Conservation (phyloP, 2,888 invertebrate genomes). For the Phaedon cochleariae region DNA sequence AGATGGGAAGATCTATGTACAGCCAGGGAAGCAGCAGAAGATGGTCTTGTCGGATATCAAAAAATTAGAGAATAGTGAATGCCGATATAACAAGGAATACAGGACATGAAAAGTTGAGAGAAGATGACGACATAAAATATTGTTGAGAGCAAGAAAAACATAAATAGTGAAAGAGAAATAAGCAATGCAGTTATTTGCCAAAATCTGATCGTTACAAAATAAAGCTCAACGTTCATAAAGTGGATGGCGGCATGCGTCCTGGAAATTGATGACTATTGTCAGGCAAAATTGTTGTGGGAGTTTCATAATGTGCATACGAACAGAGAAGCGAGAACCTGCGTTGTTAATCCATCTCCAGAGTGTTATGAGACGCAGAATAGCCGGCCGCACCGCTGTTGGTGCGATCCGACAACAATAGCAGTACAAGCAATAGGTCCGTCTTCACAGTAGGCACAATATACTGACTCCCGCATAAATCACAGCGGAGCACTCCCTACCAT, state of each 20-base stretch:
- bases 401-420: neutral
- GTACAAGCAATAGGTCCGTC: neutral
- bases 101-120: too few species aligned
- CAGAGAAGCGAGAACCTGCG: neutral
- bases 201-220: too few species aligned
- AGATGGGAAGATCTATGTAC: too few species aligned
- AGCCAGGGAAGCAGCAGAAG: too few species aligned
- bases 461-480: neutral
- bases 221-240: too few species aligned
- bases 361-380: neutral
- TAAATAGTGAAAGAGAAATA: too few species aligned
- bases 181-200: too few species aligned
- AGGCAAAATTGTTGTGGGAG: neutral
- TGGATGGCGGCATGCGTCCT: neutral
- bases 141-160: too few species aligned
- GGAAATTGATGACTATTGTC: neutral
- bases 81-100: too few species aligned
- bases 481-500: neutral
- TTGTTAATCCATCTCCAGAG: neutral
- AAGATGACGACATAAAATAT: too few species aligned
- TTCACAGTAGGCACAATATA: neutral
- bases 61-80: too few species aligned
- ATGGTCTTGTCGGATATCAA: too few species aligned
- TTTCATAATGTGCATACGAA: neutral
- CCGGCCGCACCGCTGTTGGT: neutral